Percentiles rank a stretch among this genome's conserved stretches.
Evolutionary conservation across 2,113 vertebrate genomes (phyloP).

Genomic region (Phalacrocorax brasilianus): DNA sequence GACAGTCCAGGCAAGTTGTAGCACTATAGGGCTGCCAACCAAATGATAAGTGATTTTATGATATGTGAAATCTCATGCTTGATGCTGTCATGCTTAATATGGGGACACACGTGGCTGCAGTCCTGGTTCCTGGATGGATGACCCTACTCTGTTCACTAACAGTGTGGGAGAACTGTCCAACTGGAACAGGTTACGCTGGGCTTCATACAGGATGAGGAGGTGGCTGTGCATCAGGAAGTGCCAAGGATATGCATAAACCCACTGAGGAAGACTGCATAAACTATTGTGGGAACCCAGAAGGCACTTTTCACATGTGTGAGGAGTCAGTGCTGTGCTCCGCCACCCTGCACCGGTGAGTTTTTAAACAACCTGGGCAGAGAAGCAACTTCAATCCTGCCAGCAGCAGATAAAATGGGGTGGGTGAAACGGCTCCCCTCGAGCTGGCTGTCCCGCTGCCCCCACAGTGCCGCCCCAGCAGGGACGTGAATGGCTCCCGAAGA

Average conservation of each 20-base stretch:
- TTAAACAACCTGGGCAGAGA: not conserved
- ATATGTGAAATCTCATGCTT: not conserved
- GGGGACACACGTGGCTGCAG: not conserved
- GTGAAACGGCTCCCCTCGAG: not conserved
- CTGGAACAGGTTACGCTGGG: rapidly evolving
- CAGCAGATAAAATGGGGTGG: not conserved
- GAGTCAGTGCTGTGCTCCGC: rapidly evolving
- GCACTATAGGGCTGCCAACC: not conserved
- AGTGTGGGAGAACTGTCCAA: rapidly evolving
- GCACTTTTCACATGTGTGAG: not conserved
- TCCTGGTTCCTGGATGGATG: not conserved
- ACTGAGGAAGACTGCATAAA: not conserved
- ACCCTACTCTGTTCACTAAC: rapidly evolving
- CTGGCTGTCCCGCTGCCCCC: not conserved
- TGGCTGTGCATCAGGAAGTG: rapidly evolving
- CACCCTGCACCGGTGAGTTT: rapidly evolving
- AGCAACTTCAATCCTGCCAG: not conserved
- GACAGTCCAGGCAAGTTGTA: too few relatives aligned
- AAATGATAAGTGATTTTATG: not conserved
- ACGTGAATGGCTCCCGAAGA: not conserved
- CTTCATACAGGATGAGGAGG: not conserved
- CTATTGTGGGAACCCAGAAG: not conserved
- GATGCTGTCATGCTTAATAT: not conserved
- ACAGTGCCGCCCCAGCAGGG: rapidly evolving
- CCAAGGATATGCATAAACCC: not conserved